Conservation (phyloP, 2,113 vertebrate species). For the Geococcyx californianus region DNA sequence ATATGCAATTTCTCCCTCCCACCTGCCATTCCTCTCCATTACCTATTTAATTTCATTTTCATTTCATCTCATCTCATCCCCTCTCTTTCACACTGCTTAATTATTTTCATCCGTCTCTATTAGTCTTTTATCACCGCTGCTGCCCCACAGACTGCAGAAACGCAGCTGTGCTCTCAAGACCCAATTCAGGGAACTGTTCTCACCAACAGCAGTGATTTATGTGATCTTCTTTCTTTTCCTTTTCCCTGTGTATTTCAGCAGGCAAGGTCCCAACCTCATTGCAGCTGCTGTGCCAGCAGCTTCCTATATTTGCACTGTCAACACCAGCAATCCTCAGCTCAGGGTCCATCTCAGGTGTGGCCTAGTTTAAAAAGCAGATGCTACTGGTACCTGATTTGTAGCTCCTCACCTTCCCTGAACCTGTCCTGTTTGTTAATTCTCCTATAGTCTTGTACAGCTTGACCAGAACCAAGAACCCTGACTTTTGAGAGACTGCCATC, state of each 20-base stretch:
- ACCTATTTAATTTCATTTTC: conserved; percentile 33
- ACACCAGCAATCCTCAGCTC: neutral
- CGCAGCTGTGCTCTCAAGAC: neutral
- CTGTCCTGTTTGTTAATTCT: neutral
- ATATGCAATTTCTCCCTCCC: neutral
- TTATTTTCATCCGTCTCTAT: conserved; percentile 44
- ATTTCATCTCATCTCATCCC: neutral
- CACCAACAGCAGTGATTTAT: neutral
- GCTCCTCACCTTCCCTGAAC: neutral
- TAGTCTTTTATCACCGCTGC: neutral
- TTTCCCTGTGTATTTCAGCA: neutral
- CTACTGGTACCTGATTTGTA: neutral
- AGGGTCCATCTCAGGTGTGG: neutral
- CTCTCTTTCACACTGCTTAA: conserved; percentile 9
- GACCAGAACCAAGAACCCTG: neutral
- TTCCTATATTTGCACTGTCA: neutral
- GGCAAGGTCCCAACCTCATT: neutral
- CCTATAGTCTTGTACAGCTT: neutral
- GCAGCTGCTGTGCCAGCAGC: neutral
- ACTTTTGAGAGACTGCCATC: neutral
- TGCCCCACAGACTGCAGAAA: neutral
- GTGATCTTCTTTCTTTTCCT: neutral
- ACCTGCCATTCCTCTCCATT: conserved; percentile 34
- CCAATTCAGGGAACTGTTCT: neutral
- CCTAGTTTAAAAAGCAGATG: neutral